Evolutionary conservation across 1,140 invertebrate species (phyloP).

Genomic region (Myzus persicae): DNA sequence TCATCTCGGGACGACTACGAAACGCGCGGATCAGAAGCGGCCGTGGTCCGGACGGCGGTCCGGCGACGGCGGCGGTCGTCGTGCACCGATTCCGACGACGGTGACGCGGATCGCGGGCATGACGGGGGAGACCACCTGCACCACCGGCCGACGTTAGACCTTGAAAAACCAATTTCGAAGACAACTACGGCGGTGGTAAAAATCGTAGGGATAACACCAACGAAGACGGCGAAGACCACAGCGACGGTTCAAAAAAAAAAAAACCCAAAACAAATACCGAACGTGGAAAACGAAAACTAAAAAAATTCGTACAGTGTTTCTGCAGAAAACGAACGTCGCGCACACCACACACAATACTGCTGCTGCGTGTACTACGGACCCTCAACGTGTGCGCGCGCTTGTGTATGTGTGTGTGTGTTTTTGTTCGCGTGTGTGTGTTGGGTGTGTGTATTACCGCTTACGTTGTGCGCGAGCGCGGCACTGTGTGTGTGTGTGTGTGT

Average conservation of each 20-base stretch:
- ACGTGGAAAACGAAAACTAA: background rate
- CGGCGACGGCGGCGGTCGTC: background rate
- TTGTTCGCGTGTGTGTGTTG: background rate
- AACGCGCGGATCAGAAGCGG: background rate
- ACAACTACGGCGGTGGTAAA: background rate
- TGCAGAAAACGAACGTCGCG: background rate
- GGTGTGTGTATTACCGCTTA: background rate
- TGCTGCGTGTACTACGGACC: background rate
- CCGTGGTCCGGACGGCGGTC: background rate
- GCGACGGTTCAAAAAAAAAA: background rate
- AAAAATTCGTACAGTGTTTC: background rate
- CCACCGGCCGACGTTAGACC: too few species aligned
- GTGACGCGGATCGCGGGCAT: conserved; percentile 21
- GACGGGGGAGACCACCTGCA: background rate
- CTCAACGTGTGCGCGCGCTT: background rate
- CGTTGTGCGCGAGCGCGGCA: background rate
- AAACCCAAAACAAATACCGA: background rate
- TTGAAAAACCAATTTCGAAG: background rate
- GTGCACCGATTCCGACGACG: background rate
- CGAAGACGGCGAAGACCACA: too few species aligned
- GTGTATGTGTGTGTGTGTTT: background rate
- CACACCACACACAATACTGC: conserved; percentile 30
- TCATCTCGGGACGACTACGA: background rate
- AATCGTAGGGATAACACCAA: background rate
- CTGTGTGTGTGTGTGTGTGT: background rate